Conservation (phyloP, 2,113 vertebrate genomes). For the Percopsis transmontana region DNA sequence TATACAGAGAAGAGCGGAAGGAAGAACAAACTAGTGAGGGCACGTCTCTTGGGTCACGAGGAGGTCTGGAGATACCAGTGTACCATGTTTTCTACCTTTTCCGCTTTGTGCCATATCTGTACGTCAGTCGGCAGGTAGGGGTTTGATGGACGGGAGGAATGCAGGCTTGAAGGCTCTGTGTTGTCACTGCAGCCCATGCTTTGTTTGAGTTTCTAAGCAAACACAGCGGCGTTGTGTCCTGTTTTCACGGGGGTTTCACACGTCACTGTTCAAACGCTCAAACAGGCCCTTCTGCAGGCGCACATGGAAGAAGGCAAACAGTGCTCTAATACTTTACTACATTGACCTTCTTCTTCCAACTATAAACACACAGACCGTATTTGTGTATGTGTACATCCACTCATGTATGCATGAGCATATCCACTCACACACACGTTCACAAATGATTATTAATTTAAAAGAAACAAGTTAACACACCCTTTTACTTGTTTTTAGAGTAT, state of each 20-base stretch:
- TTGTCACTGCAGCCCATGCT: conserved; percentile 62
- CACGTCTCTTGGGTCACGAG: conserved; percentile 6
- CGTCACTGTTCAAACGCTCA: conserved; percentile 77
- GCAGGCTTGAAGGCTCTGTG: conserved; percentile 61
- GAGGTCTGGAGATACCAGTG: conserved; percentile 4
- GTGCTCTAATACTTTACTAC: conserved; percentile 62
- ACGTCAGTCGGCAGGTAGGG: conserved; percentile 54
- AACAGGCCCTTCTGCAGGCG: conserved; percentile 56
- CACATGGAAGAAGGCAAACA: conserved; percentile 70
- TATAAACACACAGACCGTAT: not conserved
- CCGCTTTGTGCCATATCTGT: conserved; percentile 39
- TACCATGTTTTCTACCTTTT: conserved; percentile 15
- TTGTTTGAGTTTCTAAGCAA: conserved; percentile 67
- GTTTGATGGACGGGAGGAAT: conserved; percentile 73
- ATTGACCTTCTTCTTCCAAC: conserved; percentile 67
- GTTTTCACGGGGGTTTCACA: conserved; percentile 72
- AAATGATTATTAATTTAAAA: not conserved
- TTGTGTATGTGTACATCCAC: not conserved
- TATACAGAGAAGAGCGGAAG: not conserved
- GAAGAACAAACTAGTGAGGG: conserved; percentile 7
- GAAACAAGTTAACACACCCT: too few species aligned
- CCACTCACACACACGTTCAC: not conserved
- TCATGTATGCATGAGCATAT: not conserved
- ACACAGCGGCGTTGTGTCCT: conserved; percentile 68
- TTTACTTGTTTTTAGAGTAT: too few species aligned